Evolutionary conservation across 2,113 vertebrate species (phyloP), one percentile per base, ranked within the genome.

Genomic region (Burhinus bistriatus): DNA sequence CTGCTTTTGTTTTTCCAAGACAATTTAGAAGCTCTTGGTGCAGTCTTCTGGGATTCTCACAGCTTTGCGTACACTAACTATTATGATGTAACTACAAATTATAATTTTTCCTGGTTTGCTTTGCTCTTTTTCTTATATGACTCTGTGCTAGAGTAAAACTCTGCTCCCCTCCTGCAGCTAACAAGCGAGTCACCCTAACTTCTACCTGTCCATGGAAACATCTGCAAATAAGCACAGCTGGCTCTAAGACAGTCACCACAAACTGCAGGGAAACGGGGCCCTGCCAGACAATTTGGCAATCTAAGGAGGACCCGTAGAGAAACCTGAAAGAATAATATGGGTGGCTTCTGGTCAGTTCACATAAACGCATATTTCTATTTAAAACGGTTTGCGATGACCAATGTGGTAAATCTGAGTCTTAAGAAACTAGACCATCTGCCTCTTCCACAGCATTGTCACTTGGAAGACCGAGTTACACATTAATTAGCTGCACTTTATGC

Each of bases 101-200:
- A 8, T 3, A 12, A 7, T 52, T 75, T 77, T 64, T 64, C 49
- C 30, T 0, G 0, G 0, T 69, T 54, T 52, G 73, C 32, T 82
- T 80, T 57, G 42, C 45, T 80, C 32, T 62, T 0, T 47, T 72
- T 64, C 34, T 59, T 16, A 1, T 0, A 9, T 5, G 25, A 36
- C 14, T 54, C 51, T 29, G 34, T 8, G 10, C 42, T 42, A 6
- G 4, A 54, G 49, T 6, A 55, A 55, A 86, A 36, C 44, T 19
- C 77, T 51, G 26, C 9, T 82, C 16, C 20, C 57, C 20, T 59
- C 52, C 36, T 11, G 38, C 65, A 38, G 3, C 22, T 5, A 15
- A 20, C 2, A 34, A 34, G 30, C 25, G 55, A 25, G 15, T 6
- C 54, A 23, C 29, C 26, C 44, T 29, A 54, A 57, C 30, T n/a